Evolutionary conservation across 1,140 invertebrate species (phyloP).

Genomic region (Drosophila sp.): DNA sequence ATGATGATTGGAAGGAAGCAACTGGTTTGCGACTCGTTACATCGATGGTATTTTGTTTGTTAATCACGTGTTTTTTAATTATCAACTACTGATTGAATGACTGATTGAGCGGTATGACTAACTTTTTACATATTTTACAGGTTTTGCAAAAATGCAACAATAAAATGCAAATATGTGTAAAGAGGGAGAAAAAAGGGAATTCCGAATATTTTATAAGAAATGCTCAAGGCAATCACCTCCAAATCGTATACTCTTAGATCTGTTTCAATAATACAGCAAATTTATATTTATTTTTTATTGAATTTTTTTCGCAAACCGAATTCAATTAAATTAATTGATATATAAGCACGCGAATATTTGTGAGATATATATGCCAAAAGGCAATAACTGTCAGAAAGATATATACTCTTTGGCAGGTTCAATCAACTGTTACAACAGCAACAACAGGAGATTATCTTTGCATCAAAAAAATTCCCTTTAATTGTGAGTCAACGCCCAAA

Average conservation of each 20-base stretch:
- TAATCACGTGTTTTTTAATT: conserved; percentile 70
- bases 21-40: conserved; percentile 66
- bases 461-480: background rate
- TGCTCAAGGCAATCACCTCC: conserved; percentile 2
- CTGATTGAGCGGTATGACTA: conserved; percentile 21
- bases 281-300: background rate
- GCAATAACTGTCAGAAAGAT: background rate
- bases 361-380: background rate
- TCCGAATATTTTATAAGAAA: background rate
- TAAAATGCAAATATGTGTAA: conserved; percentile 37
- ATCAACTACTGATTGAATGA: conserved; percentile 21
- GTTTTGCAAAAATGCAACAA: conserved; percentile 25
- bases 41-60: conserved; percentile 61
- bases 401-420: background rate
- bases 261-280: background rate
- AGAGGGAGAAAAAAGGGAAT: too few species aligned
- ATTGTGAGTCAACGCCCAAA: conserved; percentile 5
- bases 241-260: conserved; percentile 1
- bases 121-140: conserved; percentile 11
- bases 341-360: background rate
- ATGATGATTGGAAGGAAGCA: background rate
- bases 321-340: conserved; percentile 11
- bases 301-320: background rate
- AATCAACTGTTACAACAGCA: background rate
- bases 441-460: conserved; percentile 1